Conservation (phyloP, 2,797 vertebrate species). For the Danio tinwini region DNA sequence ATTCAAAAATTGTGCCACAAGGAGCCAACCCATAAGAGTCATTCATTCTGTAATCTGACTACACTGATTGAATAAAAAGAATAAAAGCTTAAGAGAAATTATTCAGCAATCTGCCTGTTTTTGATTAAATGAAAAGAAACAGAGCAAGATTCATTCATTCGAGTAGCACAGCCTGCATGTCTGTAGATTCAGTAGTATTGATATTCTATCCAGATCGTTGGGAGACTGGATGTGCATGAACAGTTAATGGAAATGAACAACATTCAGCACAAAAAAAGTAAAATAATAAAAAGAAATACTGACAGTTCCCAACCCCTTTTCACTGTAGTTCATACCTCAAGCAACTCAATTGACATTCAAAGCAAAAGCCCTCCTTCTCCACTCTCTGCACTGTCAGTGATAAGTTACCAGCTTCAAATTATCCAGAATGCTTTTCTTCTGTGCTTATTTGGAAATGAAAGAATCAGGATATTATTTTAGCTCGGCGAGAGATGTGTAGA, state of each 20-base stretch:
- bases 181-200: not conserved
- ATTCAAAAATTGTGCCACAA: no score
- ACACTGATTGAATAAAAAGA: not conserved
- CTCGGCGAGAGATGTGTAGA: constrained; percentile 16
- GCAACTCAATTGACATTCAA: not conserved
- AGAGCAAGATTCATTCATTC: not conserved
- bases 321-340: not conserved
- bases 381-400: constrained; percentile 25
- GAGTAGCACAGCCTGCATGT: not conserved
- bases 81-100: no score
- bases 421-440: constrained; percentile 9
- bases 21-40: no score
- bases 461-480: constrained; percentile 25
- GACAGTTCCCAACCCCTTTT: not conserved
- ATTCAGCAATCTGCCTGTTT: not conserved
- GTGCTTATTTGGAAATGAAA: constrained; percentile 22
- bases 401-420: constrained; percentile 1
- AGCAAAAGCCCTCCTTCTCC: constrained; percentile 3
- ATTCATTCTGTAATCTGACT: not conserved
- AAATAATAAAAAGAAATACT: not conserved
- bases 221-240: not conserved
- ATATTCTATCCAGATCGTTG: not conserved
- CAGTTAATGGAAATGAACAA: not conserved
- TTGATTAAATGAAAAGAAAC: not conserved
- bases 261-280: not conserved